Base-by-base conservation (phyloP, 2,888 invertebrate species). In the Sesamia inferens region DNA sequence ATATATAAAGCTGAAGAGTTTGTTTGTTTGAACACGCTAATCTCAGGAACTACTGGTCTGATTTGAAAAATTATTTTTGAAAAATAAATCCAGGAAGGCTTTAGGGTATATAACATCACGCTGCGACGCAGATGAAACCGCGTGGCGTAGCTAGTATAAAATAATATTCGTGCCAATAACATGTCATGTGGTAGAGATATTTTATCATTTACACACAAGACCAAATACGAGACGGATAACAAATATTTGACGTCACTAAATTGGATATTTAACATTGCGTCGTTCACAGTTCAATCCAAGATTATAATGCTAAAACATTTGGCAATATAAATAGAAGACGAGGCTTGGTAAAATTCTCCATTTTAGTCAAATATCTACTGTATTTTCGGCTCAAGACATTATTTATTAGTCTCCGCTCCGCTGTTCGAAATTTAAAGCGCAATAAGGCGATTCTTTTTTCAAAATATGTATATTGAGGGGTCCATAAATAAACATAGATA, bases 371-470 rank as follows among this genome's bases (percentile, higher is more conserved):
- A 64, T 72, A 71, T 71, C 54, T 59, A 66, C n/a, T 54, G 39
- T 42, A 22, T 70, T 71, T 31, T 64, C 44, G 51, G 44, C 19
- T 19, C 11, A 48, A 62, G 22, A 70, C 19, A 69, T 64, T 75
- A 64, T 66, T 65, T 57, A 65, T 68, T 47, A 42, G 22, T 19
- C n/a, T 31, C 0, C 19, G 13, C 39, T 64, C 24, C 11, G 58
- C 16, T 31, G 62, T 63, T 68, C 48, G 31, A 80, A 79, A 72
- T 82, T 74, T 66, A 59, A 82, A 79, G 14, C 57, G 48, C 70
- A 66, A 73, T 47, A 58, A 54, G 54, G 31, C 54, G n/a, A 47
- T 68, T 75, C 16, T 70, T 31, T 1, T 31, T 31, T 31, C 31
- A 31, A 31, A 31, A 31, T 31, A 31, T 31, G 3, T 31, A 31